A percentile compares a stretch with the other conserved stretches of the same genome.
These are phyloP conservation scores for Strongylocentrotus purpuratus DNA, from an alignment of 35 echinoderm and acorn worm species.

Conservation along the genomic window DNA sequence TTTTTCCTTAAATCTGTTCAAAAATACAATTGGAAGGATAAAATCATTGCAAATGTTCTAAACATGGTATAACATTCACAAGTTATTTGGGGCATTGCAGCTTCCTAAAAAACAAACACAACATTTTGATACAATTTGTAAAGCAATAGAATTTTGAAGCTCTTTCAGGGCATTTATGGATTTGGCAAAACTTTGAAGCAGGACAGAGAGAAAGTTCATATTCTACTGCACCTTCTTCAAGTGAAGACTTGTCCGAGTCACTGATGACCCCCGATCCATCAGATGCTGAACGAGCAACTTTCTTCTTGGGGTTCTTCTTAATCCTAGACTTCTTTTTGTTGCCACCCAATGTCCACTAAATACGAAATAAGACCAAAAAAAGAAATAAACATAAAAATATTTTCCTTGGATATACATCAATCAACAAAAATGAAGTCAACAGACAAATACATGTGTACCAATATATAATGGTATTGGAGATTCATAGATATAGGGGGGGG, in stretches of 20 bases:
- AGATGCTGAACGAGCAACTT: constrained; percentile 53
- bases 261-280: constrained; percentile 75
- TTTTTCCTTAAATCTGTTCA: too few species aligned
- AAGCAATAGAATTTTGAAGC: background rate
- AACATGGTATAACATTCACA: too few species aligned
- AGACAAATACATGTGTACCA: too few species aligned
- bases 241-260: constrained; percentile 93
- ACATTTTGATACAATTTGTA: background rate
- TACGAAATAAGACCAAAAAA: constrained; percentile 44
- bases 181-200: background rate
- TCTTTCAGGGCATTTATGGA: background rate
- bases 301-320: constrained; percentile 70
- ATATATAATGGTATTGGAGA: too few species aligned
- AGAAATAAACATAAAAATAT: too few species aligned
- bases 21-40: too few species aligned
- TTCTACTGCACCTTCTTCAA: constrained; percentile 80
- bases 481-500: too few species aligned
- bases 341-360: constrained; percentile 89
- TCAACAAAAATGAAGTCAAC: too few species aligned
- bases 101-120: too few species aligned
- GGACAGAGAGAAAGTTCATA: background rate
- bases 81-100: too few species aligned
- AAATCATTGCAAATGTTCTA: too few species aligned
- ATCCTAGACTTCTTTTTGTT: constrained; percentile 95
- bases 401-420: too few species aligned